These are phyloP conservation scores for Penaeus monodon DNA, from an alignment of 2,888 invertebrate genomes.

Conservation along the genomic window DNA sequence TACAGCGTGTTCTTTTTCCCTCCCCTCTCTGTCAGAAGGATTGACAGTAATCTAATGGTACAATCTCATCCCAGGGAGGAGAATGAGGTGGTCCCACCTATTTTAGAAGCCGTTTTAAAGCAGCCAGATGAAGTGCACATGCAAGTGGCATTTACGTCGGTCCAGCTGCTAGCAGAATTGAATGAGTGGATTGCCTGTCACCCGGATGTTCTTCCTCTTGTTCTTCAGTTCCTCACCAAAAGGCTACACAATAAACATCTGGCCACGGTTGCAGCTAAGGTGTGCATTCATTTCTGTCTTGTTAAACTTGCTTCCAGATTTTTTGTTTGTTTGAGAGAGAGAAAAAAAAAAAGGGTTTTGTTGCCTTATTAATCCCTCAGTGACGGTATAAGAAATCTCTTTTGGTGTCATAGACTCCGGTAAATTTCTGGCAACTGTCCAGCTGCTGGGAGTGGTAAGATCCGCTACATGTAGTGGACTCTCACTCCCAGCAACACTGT, in stretches of 20 bases:
- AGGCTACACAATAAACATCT: slow-evolving; percentile 60
- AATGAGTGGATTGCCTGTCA: slow-evolving; percentile 96
- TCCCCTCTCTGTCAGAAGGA: not conserved
- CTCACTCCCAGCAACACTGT: too few relatives aligned
- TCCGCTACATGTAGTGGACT: too few relatives aligned
- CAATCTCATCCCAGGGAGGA: slow-evolving; percentile 74
- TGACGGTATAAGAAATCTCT: too few relatives aligned
- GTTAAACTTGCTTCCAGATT: too few relatives aligned
- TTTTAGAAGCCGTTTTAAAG: slow-evolving; percentile 89
- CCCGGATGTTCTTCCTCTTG: slow-evolving; percentile 70
- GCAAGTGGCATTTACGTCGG: slow-evolving; percentile 89
- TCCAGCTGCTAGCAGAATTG: slow-evolving; percentile 87
- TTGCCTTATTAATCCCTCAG: too few relatives aligned
- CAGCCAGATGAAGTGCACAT: slow-evolving; percentile 85
- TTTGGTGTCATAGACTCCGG: too few relatives aligned
- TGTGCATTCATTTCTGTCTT: slow-evolving; percentile 1
- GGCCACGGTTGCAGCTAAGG: slow-evolving; percentile 63
- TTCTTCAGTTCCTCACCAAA: slow-evolving; percentile 64
- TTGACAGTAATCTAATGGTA: slow-evolving; percentile 6
- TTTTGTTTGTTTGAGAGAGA: too few relatives aligned
- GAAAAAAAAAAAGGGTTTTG: too few relatives aligned
- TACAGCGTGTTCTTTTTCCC: not conserved
- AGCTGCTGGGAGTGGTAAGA: too few relatives aligned
- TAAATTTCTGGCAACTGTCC: too few relatives aligned
- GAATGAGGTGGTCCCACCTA: slow-evolving; percentile 91